Base-by-base conservation (phyloP, 2,888 invertebrate species). In the Caenorhabditis zanzibari region DNA sequence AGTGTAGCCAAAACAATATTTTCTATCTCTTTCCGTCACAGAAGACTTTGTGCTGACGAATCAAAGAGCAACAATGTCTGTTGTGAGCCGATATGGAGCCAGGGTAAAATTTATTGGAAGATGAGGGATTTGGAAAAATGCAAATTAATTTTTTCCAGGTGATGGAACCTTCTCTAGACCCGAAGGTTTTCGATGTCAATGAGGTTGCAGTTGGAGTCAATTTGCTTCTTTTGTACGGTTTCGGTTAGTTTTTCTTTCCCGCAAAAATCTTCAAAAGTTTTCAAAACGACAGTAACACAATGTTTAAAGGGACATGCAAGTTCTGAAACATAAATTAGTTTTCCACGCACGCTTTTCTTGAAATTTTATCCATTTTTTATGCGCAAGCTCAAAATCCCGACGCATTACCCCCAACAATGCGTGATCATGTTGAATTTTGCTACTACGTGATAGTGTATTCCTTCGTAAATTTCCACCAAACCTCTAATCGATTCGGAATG, bases 171-270 rank as follows among this genome's bases (percentile, higher is more conserved):
- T 82, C 81, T 4, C 58, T 83, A 54, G 84, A 85, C 22, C 85
- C 86, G n/a, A 82, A 80, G 54, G 56, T 73, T 0, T 76, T 69
- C 44, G 38, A 84, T 49, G 80, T 87, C 14, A 84, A 82, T 49
- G 77, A 77, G 16, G 59, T 63, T 22, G 84, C 87, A 2, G 56
- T 88, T 1, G 61, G 83, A 2, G 44, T 87, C 52, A 88, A 87
- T 44, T 58, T 86, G 44, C 9, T 82, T 12, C 72, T 86, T 47
- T 79, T 88, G 7, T 88, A 87, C 75, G 87, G 87, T 71, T 86
- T 88, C 49, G 87, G 88, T 88, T 19, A 61, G 84, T 24, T 41
- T 63, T 68, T 47, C 19, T 10, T 14, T 16, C 14, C 2, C 14
- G 2, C 0, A 44, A 47, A 5, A 47, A 47, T 19, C 44, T 14